A percentile compares a stretch with the other conserved stretches of the same genome.
Conservation (phyloP, 2,888 invertebrate species). For the Dryobota labecula region DNA sequence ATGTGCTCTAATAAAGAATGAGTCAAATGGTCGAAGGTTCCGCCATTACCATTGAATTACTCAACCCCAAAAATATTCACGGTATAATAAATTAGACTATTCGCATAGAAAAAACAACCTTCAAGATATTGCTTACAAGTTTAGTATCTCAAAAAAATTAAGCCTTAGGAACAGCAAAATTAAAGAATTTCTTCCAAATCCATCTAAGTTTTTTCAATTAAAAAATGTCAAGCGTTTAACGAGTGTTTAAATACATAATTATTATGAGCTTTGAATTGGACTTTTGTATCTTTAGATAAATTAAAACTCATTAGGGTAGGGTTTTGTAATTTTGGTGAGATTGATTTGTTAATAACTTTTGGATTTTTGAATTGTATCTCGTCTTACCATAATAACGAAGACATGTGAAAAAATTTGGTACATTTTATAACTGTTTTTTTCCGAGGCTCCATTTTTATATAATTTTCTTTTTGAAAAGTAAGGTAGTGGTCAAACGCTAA, state of each 20-base stretch:
- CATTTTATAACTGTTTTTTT: no score
- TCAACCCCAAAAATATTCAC: not conserved
- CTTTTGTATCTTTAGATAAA: not conserved
- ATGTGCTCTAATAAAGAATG: not conserved
- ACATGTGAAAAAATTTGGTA: not conserved
- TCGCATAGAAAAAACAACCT: constrained; percentile 57
- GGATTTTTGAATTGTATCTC: not conserved
- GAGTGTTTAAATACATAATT: constrained; percentile 16
- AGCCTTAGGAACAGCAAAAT: constrained; percentile 72
- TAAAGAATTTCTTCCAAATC: constrained; percentile 78
- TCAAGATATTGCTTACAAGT: constrained; percentile 67
- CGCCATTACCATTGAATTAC: not conserved
- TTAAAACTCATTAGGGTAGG: not conserved
- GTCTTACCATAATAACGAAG: no score
- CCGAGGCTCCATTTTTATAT: not conserved
- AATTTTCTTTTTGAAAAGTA: not conserved
- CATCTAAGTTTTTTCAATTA: constrained; percentile 80
- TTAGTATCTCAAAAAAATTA: constrained; percentile 64
- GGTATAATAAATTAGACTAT: constrained; percentile 64
- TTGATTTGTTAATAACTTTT: not conserved
- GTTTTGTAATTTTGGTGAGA: not conserved
- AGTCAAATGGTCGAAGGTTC: not conserved
- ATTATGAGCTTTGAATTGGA: constrained; percentile 8
- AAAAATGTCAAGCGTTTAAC: constrained; percentile 65
- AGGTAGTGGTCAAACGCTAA: no score